Evolutionary conservation across 1,140 invertebrate species (phyloP), one percentile per base, ranked within the genome.

Genomic region (Bombus soroeensis): DNA sequence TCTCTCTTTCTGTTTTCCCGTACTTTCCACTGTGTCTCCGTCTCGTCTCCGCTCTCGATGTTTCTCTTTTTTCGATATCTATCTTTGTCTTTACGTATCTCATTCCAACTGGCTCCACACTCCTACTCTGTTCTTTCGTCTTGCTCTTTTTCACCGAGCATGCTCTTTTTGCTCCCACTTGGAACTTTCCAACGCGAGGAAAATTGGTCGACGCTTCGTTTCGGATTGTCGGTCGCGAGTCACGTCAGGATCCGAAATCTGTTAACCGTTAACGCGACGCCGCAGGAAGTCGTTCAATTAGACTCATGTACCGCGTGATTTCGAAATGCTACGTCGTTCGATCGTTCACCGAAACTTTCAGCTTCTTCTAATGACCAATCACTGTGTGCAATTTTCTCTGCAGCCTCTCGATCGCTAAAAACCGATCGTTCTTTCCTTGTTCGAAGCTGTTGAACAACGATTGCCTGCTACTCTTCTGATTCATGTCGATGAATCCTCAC

Each of bases 271-370:
- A 87, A 78, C 66, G 81, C 75, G 81, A 87, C 70, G 88, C 78
- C 77, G 77, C 80, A 81, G 81, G 81, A 89, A 89, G 85, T 89
- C 81, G 81, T 90, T 87, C 89, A 87, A 87, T 90, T 90, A 89
- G 81, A 87, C 70, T 85, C 85, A 68, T 90, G 81, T 87, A 87
- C 88, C 88, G 76, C 83, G 84, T 81, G 80, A 84, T 89, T 85
- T 83, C 88, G 77, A 89, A 89, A 89, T 87, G 53, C 53, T 41
- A 62, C 28, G 66, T 41, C 43, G 75, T n/a, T 71, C 47, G n/a
- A 64, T 74, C 15, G 9, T 13, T 9, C 10, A 34, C 12, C 39
- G 32, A 57, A 70, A 83, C 32, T 83, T 77, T 34, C 3, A 59
- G 15, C 32, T 43, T 66, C n/a, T 34, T 81, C 34, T 81, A 81